Percentiles rank a stretch among this genome's conserved stretches.
Evolutionary conservation across 2,888 invertebrate genomes (phyloP).

Genomic region (Apamea anceps): DNA sequence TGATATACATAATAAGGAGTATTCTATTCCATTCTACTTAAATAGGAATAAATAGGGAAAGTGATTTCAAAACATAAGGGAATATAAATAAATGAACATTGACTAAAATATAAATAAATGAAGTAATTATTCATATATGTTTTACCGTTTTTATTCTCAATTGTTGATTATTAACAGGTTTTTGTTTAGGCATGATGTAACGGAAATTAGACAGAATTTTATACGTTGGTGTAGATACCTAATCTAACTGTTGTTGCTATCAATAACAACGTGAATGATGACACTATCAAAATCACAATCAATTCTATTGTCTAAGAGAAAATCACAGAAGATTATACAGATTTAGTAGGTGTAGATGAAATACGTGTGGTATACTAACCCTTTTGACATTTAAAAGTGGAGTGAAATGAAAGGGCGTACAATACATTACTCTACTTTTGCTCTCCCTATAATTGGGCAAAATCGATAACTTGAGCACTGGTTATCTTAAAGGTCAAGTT

Average conservation of each 20-base stretch:
- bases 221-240: not conserved
- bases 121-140: not conserved
- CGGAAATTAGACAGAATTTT: not conserved
- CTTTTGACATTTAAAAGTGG: slow-evolving; percentile 34
- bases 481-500: slow-evolving; percentile 25
- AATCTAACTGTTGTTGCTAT: slow-evolving; percentile 10
- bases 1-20: not conserved
- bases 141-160: not conserved
- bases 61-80: not conserved
- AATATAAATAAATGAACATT: too few species aligned
- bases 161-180: not conserved
- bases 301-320: slow-evolving; percentile 45
- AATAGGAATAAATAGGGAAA: not conserved
- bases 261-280: not conserved
- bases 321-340: slow-evolving; percentile 17
- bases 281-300: slow-evolving; percentile 14
- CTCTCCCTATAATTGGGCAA: slow-evolving; percentile 32
- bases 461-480: slow-evolving; percentile 10
- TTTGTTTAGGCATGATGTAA: not conserved
- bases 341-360: not conserved
- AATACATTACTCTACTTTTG: slow-evolving; percentile 17
- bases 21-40: not conserved
- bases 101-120: too few species aligned
- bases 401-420: slow-evolving; percentile 6
- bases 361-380: slow-evolving; percentile 3